Base-by-base conservation (phyloP, 2,888 invertebrate species). In the Ariolimax columbianus region DNA sequence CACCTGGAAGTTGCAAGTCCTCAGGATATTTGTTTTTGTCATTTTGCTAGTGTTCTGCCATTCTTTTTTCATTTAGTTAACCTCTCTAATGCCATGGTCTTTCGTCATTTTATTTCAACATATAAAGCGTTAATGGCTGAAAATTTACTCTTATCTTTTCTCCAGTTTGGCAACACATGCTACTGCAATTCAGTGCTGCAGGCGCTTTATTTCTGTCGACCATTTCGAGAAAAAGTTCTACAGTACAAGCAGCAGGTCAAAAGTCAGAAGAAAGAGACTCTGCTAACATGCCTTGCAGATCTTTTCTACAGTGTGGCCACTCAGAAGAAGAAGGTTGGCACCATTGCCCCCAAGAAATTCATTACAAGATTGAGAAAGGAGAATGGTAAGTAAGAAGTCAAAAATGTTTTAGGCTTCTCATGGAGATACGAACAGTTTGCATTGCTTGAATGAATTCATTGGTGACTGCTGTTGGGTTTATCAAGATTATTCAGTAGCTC, bases 181-280 rank as follows among this genome's bases (percentile, higher is more conserved):
- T 99, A 99, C 95, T 99, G 99, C 94, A 99, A 99, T 95, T 99
- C 99, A 73, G 99, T 99, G 90, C 96, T 99, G 89, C 99, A 99
- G 96, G 99, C 99, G 51, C 95, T 99, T 89, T 99, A 99, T 95
- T 99, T 99, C 95, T 99, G 99, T 95, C 97, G 98, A 93, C 99
- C 99, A 86, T 99, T 99, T 94, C 96, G 99, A 94, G 99, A 99
- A 93, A 98, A 98, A 95, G 98, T 99, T 82, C 95, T 99, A 88
- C 98, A 98, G 94, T 99, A 99, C 94, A 99, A 99, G 95, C 94
- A 94, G 86, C 94, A 94, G 75, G 93, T 94, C 89, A 95, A 94
- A 88, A 95, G 94, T 88, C 91, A 92, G 89, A 94, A 94, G 88
- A 99, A 99, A 95, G 99, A 99, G 95, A 99, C 99, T 4, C 95